Percentiles rank a stretch among this genome's conserved stretches.
Evolutionary conservation across 1,140 invertebrate species (phyloP).

Genomic region (Chironomus tepperi): DNA sequence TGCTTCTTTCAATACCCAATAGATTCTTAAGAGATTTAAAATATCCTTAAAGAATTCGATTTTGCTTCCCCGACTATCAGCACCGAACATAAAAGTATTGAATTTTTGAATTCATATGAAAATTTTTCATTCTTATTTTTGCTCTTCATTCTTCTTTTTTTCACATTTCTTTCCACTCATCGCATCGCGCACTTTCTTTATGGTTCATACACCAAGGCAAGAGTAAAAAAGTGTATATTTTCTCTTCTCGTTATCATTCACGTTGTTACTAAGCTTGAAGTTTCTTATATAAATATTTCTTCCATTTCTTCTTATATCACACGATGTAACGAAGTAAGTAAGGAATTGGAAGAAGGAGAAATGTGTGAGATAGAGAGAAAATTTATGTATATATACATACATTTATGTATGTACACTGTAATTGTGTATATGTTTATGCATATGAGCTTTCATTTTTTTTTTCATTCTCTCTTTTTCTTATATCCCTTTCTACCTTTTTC

Average conservation of each 20-base stretch:
- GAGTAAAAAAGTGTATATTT: neutral
- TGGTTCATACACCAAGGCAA: neutral
- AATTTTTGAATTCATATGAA: too few species aligned
- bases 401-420: neutral
- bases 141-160: neutral
- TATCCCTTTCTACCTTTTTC: too few species aligned
- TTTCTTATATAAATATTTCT: neutral
- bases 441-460: neutral
- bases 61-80: too few species aligned
- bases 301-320: neutral
- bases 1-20: too few species aligned
- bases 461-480: neutral
- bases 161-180: neutral
- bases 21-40: too few species aligned
- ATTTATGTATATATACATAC: neutral
- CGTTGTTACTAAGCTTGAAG: constrained; percentile 1
- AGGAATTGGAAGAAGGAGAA: too few species aligned
- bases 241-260: neutral
- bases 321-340: too few species aligned
- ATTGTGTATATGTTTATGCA: constrained; percentile 10
- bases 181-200: neutral
- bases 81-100: too few species aligned
- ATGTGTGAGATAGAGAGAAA: too few species aligned
- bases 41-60: too few species aligned
- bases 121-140: too few species aligned